These are phyloP conservation scores for Trematocara unimaculatum DNA, from an alignment of 2,113 vertebrate genomes.

Conservation along the genomic window DNA sequence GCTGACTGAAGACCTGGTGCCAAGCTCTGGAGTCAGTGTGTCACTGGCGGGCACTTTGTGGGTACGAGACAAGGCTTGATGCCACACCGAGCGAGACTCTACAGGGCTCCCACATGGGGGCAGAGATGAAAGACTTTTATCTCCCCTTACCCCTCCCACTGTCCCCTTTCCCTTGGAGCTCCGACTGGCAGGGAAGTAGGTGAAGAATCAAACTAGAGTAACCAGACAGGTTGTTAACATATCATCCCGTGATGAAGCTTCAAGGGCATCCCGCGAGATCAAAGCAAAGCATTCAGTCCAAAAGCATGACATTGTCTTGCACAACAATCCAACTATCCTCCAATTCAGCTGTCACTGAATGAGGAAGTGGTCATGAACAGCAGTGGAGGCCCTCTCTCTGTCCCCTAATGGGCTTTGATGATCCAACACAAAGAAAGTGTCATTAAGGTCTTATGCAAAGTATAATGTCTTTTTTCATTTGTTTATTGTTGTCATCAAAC, in stretches of 20 bases:
- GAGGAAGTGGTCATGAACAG: slow-evolving; percentile 58
- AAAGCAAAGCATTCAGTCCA: slow-evolving; percentile 66
- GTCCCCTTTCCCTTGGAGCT: slow-evolving; percentile 4
- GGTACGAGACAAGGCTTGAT: slow-evolving; percentile 46
- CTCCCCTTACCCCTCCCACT: background rate
- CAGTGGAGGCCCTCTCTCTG: slow-evolving; percentile 49
- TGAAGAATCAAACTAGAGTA: slow-evolving; percentile 50
- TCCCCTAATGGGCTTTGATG: slow-evolving; percentile 67
- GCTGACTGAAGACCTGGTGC: slow-evolving; percentile 62
- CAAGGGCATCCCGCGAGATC: slow-evolving; percentile 61
- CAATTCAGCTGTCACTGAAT: slow-evolving; percentile 61
- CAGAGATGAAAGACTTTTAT: slow-evolving; percentile 61
- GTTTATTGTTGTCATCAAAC: slow-evolving; percentile 60
- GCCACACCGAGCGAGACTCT: slow-evolving; percentile 28
- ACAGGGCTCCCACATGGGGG: slow-evolving; percentile 32
- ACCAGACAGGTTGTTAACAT: slow-evolving; percentile 65
- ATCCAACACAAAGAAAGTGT: slow-evolving; percentile 51
- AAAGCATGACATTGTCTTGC: slow-evolving; percentile 59
- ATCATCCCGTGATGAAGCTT: slow-evolving; percentile 54
- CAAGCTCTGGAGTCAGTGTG: slow-evolving; percentile 55
- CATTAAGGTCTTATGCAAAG: slow-evolving; percentile 56
- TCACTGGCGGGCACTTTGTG: slow-evolving; percentile 49
- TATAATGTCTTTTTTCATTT: slow-evolving; percentile 48
- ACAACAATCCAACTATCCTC: slow-evolving; percentile 57
- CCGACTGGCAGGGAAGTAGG: slow-evolving; percentile 51